phyloP scores from a whole-genome alignment of 2,888 invertebrate genomes.

The Gandaritis pyraliata region DNA sequence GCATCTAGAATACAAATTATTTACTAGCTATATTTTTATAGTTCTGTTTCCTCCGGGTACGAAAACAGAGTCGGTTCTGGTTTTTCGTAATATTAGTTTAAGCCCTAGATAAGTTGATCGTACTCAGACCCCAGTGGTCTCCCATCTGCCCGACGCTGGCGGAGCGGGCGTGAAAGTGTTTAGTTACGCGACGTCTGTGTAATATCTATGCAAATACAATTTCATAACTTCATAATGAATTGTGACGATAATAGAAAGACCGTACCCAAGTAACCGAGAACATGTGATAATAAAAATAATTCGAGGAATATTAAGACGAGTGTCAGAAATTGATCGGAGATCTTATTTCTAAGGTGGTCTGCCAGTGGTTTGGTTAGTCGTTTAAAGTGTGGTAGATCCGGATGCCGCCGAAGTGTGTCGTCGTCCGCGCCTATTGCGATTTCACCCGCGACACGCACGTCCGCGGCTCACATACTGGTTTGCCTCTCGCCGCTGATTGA shows the following conservation, averaged over 20 bases:
- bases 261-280: not conserved
- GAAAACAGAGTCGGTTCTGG: slow-evolving; percentile 32
- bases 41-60: slow-evolving; percentile 38
- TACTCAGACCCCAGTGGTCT: not conserved
- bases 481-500: slow-evolving; percentile 61
- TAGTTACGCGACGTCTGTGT: slow-evolving; percentile 48
- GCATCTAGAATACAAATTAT: slow-evolving; percentile 49
- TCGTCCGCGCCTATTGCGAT: slow-evolving; percentile 63
- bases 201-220: slow-evolving; percentile 55
- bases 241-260: not conserved
- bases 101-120: not conserved
- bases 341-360: slow-evolving; percentile 37
- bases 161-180: slow-evolving; percentile 46
- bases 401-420: slow-evolving; percentile 72
- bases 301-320: slow-evolving; percentile 1
- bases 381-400: slow-evolving; percentile 53
- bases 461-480: slow-evolving; percentile 61
- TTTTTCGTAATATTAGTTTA: slow-evolving; percentile 12
- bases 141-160: slow-evolving; percentile 40
- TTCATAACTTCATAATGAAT: slow-evolving; percentile 48
- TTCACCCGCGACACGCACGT: slow-evolving; percentile 80
- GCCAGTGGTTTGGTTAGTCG: slow-evolving; percentile 45
- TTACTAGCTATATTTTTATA: slow-evolving; percentile 39
- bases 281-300: not conserved
- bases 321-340: slow-evolving; percentile 40